Conservation (phyloP, 2,888 invertebrate genomes). For the Lepidochrysops patricia region DNA sequence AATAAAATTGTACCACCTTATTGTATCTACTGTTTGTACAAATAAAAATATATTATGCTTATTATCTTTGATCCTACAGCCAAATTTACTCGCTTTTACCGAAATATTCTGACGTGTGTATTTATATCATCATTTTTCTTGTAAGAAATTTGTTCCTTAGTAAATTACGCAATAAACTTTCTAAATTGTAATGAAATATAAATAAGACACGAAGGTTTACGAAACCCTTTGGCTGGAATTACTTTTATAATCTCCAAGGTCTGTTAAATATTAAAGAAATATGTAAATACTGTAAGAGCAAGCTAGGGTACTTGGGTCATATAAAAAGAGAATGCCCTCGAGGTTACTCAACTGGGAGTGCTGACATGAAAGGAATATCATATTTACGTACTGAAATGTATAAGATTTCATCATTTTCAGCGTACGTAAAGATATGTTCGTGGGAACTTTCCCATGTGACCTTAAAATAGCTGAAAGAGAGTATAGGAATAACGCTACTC, state of each 20-base stretch:
- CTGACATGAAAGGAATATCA: conserved; percentile 9
- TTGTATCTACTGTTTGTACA: too few species aligned
- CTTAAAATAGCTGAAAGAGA: too few species aligned
- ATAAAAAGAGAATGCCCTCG: conserved; percentile 4
- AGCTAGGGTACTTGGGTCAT: neutral
- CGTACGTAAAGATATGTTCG: neutral
- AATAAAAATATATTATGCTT: too few species aligned
- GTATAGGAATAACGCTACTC: too few species aligned
- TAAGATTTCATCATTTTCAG: neutral
- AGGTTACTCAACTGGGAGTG: neutral
- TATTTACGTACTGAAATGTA: conserved; percentile 3
- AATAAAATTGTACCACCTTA: too few species aligned
- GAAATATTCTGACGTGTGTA: too few species aligned
- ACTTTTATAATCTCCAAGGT: conserved; percentile 8
- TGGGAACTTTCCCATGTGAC: neutral
- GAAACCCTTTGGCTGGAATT: neutral
- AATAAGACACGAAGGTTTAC: neutral
- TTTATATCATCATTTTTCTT: too few species aligned
- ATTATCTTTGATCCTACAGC: too few species aligned
- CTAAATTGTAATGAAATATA: neutral
- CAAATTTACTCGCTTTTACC: too few species aligned
- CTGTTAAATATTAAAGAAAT: conserved; percentile 9
- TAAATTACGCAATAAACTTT: neutral
- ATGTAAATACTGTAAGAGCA: conserved; percentile 3
- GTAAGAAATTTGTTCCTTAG: too few species aligned